Evolutionary conservation across 2,888 invertebrate species (phyloP), one percentile per base, ranked within the genome.

Genomic region (Kryphioiulus occultus): DNA sequence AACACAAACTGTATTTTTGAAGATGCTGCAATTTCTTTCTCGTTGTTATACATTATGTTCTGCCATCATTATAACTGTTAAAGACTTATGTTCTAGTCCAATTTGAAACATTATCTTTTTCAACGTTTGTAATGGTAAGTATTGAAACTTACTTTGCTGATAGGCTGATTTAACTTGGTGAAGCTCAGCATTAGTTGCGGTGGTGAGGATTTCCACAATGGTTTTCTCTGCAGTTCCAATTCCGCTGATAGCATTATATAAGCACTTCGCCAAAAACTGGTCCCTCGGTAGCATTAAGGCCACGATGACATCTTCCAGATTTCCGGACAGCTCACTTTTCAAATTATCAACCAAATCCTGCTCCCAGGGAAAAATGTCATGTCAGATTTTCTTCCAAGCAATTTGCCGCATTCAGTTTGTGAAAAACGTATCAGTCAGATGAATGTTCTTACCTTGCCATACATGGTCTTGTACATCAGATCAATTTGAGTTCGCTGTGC

Each of bases 131-230:
- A n/a, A n/a, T n/a, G n/a, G n/a, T n/a, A n/a, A n/a, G n/a, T n/a
- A n/a, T n/a, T 35, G 35, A 35, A 35, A 35, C 95, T 94, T 92
- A 96, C 96, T 93, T 90, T 94, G 93, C 90, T 95, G 94, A 91
- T 96, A 97, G 53, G 96, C 95, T 89, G 94, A 94, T 89, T 95
- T 94, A 91, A 97, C 96, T 86, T 95, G 95, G 89, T 94, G 94
- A 89, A 97, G 95, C 92, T 97, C 97, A 88, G 95, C 93, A 92
- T 98, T 98, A 89, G 95, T 95, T 91, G 97, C 94, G 9, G 97
- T 96, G 91, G 97, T 96, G 91, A 98, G 94, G 87, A 98, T 95
- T 92, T 98, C 98, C 88, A 98, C 95, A 86, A 98, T 94, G 85
- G 96, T 96, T n/a, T 95, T 95, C 90, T 96, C 96, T 92, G 32